phyloP scores from a whole-genome alignment of 2,888 invertebrate species.

The Ceraclea dissimilis region DNA sequence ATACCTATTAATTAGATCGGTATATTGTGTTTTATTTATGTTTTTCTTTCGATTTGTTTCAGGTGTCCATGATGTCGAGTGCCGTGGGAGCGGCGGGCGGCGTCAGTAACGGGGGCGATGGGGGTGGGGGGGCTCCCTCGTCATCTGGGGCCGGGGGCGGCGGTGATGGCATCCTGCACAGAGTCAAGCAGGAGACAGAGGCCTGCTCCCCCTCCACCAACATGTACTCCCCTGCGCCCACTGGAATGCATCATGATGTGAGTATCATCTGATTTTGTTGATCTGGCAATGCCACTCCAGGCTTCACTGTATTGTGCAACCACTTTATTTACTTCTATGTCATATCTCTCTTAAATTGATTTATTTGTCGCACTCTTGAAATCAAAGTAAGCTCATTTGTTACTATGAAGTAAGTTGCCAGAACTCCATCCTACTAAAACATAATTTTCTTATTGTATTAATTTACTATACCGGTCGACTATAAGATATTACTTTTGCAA shows the following conservation, averaged over 20 bases:
- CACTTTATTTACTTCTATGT: too few relatives aligned
- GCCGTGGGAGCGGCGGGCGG: conserved; percentile 27
- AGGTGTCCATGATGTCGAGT: conserved; percentile 70
- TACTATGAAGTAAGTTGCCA: too few relatives aligned
- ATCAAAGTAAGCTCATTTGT: too few relatives aligned
- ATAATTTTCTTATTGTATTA: too few relatives aligned
- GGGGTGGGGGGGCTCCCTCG: conserved; percentile 35
- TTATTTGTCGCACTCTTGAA: too few relatives aligned
- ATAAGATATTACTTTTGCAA: too few relatives aligned
- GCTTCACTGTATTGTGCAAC: too few relatives aligned
- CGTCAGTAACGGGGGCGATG: conserved; percentile 34
- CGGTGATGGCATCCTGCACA: conserved; percentile 39
- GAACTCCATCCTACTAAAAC: too few relatives aligned
- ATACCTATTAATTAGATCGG: too few relatives aligned
- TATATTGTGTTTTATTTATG: background rate
- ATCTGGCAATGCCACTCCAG: too few relatives aligned
- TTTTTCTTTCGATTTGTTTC: conserved; percentile 29
- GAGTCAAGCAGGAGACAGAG: conserved; percentile 55
- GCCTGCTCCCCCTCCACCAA: conserved; percentile 46
- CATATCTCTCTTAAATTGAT: too few relatives aligned
- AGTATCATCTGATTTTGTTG: conserved; percentile 2
- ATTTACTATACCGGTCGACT: too few relatives aligned
- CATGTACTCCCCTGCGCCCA: conserved; percentile 50
- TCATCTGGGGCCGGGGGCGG: conserved; percentile 30
- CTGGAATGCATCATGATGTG: conserved; percentile 38